A percentile compares a stretch with the other conserved stretches of the same genome.
Evolutionary conservation across 2,888 invertebrate species (phyloP).

Genomic region (Campoletis raptor): DNA sequence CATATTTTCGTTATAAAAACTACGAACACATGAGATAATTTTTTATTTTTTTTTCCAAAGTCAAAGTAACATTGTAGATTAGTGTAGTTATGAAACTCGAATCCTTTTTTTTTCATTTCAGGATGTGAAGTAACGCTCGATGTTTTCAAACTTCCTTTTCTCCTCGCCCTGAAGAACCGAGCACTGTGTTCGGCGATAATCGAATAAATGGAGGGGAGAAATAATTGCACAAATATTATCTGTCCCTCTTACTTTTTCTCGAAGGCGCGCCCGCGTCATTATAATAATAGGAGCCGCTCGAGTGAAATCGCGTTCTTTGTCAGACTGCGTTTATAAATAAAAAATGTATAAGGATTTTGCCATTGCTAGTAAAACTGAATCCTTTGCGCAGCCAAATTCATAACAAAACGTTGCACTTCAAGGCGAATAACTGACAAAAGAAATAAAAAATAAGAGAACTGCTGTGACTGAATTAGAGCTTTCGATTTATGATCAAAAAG

Average conservation of each 20-base stretch:
- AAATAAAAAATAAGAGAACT: not conserved
- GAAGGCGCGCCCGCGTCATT: slow-evolving; percentile 76
- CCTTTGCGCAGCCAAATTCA: not conserved
- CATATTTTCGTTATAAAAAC: not conserved
- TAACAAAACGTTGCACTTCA: not conserved
- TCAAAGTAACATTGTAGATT: slow-evolving; percentile 45
- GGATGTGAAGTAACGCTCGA: slow-evolving; percentile 75
- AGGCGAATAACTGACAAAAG: not conserved
- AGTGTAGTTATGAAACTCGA: slow-evolving; percentile 41
- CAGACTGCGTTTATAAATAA: slow-evolving; percentile 71
- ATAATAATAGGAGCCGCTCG: slow-evolving; percentile 72
- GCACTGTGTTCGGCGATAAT: not conserved
- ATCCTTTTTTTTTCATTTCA: slow-evolving; percentile 58
- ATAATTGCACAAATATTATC: slow-evolving; percentile 40
- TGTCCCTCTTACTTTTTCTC: slow-evolving; percentile 36
- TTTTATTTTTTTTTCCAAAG: slow-evolving; percentile 45
- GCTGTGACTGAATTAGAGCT: not conserved
- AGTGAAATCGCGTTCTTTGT: slow-evolving; percentile 72
- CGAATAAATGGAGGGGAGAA: slow-evolving; percentile 9
- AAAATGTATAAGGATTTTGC: slow-evolving; percentile 61
- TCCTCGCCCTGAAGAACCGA: slow-evolving; percentile 3
- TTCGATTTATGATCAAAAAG: not conserved
- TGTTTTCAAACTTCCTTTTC: slow-evolving; percentile 57
- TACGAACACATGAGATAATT: not conserved
- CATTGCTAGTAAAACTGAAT: slow-evolving; percentile 45